Conservation (phyloP, 2,113 vertebrate genomes). For the Mesocricetus auratus region DNA sequence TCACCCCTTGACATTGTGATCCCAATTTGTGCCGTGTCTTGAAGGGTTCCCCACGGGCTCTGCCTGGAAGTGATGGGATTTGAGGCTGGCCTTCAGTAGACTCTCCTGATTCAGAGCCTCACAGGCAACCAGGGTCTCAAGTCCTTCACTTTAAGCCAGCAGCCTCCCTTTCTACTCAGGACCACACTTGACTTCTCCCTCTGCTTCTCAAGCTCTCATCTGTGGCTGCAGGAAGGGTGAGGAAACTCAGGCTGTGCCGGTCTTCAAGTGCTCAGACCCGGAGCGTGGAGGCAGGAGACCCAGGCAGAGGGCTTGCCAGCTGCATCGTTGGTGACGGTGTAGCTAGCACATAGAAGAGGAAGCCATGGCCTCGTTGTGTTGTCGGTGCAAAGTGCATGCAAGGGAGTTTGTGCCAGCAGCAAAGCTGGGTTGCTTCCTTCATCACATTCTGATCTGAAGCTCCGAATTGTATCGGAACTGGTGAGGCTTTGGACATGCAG, state of each 20-base stretch:
- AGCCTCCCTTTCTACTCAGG: background rate
- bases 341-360: background rate
- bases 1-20: background rate
- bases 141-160: background rate
- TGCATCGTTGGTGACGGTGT: background rate
- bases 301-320: rapidly evolving
- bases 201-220: background rate
- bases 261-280: background rate
- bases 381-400: rapidly evolving
- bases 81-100: background rate
- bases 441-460: background rate
- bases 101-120: background rate
- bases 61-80: background rate
- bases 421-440: background rate
- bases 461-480: background rate
- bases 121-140: background rate
- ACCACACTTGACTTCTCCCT: background rate
- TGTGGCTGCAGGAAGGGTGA: background rate
- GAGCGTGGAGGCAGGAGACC: background rate
- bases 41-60: background rate
- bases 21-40: background rate
- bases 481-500: background rate
- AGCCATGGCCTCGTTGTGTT: background rate
- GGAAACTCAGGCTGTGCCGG: background rate
- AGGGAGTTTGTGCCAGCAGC: background rate